Percentiles rank a stretch among this genome's conserved stretches.
phyloP scores from a whole-genome alignment of 2,113 vertebrate species.

The Ochotona curzoniae region DNA sequence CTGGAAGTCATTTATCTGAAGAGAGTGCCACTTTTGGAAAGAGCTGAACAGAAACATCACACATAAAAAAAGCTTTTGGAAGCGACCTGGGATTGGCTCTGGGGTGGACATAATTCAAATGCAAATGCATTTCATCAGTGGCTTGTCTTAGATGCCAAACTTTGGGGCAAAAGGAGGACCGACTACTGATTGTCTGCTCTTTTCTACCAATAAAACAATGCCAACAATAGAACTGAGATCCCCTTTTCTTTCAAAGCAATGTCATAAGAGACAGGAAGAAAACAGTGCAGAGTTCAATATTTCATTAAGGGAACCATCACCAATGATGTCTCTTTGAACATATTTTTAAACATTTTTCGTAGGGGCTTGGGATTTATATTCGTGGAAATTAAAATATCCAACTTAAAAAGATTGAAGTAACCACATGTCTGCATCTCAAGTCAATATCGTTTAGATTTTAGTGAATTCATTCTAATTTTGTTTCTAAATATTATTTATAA shows the following conservation, averaged over 20 bases:
- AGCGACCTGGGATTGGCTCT: conserved; percentile 71
- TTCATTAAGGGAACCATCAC: not conserved
- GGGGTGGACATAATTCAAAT: conserved; percentile 73
- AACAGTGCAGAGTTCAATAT: not conserved
- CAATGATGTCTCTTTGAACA: not conserved
- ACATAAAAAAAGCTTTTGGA: conserved; percentile 76
- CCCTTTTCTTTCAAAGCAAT: conserved; percentile 13
- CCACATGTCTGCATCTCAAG: not conserved
- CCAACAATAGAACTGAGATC: conserved; percentile 35
- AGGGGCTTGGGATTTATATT: not conserved
- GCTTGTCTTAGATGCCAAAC: conserved; percentile 64
- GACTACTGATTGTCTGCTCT: conserved; percentile 62
- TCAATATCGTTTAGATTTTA: not conserved
- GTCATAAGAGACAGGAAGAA: conserved; percentile 13
- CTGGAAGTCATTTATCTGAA: conserved; percentile 75
- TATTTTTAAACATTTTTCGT: not conserved
- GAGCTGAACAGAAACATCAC: conserved; percentile 66
- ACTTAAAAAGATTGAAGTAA: conserved; percentile 7
- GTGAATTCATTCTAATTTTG: not conserved
- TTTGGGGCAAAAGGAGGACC: conserved; percentile 50
- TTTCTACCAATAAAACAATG: conserved; percentile 57
- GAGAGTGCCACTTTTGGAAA: conserved; percentile 60
- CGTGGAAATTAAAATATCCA: conserved; percentile 5
- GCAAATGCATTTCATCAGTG: conserved; percentile 73
- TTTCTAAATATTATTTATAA: not conserved